These are phyloP conservation scores for Bufo gargarizans DNA, from an alignment of 2,113 vertebrate genomes.

Conservation along the genomic window DNA sequence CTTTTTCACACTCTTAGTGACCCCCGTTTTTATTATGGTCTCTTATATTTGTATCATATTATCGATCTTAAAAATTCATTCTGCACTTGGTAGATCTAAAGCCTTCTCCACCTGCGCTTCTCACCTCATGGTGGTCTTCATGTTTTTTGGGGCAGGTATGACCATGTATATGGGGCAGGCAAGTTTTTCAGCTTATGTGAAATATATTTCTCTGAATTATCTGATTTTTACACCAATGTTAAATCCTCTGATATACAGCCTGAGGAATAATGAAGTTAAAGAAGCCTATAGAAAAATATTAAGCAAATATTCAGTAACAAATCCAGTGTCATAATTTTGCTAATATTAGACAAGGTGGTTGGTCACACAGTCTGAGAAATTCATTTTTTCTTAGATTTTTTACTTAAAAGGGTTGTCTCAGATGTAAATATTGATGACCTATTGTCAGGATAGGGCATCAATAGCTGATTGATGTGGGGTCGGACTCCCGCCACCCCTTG, in stretches of 20 bases:
- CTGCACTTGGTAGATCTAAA: background rate
- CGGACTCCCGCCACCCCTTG: no score
- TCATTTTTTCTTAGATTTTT: no score
- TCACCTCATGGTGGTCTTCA: slow-evolving; percentile 1
- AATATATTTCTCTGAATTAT: background rate
- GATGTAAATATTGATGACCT: no score
- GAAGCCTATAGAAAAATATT: background rate
- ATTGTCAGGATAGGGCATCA: no score
- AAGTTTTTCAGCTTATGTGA: background rate
- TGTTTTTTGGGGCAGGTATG: slow-evolving; percentile 31
- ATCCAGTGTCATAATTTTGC: no score
- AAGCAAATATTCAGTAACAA: background rate
- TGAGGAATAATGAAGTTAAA: slow-evolving; percentile 24
- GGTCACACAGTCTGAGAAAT: no score
- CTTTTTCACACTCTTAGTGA: background rate
- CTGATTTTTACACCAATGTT: background rate
- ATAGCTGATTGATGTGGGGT: no score
- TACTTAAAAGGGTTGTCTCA: no score
- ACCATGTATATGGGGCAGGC: slow-evolving; percentile 9
- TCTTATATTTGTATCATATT: background rate
- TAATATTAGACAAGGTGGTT: no score
- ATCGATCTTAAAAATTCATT: background rate
- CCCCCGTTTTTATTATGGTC: slow-evolving; percentile 1
- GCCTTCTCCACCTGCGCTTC: slow-evolving; percentile 23
- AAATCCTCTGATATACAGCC: background rate